These are phyloP conservation scores for Antechinus stuartii DNA, from an alignment of 2,113 vertebrate genomes.

Conservation along the genomic window DNA sequence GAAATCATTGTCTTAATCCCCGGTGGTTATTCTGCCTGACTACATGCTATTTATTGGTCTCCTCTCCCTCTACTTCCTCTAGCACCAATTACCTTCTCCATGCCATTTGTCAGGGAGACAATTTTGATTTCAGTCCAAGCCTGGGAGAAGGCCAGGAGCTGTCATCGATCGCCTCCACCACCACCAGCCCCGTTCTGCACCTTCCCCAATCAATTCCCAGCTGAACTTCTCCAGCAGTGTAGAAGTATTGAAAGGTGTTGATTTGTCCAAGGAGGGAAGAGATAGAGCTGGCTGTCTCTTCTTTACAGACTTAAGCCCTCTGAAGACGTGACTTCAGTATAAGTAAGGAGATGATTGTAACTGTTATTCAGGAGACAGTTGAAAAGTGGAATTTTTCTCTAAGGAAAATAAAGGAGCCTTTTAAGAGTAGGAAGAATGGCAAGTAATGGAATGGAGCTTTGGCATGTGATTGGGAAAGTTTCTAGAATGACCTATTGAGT, in stretches of 20 bases:
- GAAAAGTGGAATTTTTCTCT: background rate
- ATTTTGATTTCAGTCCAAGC: background rate
- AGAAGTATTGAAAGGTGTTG: background rate
- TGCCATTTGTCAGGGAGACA: rapidly evolving
- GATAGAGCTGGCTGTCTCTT: background rate
- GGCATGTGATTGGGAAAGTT: background rate
- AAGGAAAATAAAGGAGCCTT: background rate
- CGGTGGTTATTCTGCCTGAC: background rate
- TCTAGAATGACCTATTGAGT: background rate
- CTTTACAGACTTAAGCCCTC: background rate
- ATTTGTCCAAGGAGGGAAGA: background rate
- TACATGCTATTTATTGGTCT: rapidly evolving
- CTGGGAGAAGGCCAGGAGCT: background rate
- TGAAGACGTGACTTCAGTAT: background rate
- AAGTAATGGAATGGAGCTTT: background rate
- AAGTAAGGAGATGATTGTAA: rapidly evolving
- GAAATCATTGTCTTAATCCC: background rate
- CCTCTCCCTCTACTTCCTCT: background rate
- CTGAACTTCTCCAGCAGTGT: background rate
- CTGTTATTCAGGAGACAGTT: rapidly evolving
- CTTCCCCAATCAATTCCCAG: background rate
- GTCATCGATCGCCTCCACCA: background rate
- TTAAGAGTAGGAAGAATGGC: background rate
- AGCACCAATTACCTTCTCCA: background rate
- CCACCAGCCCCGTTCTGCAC: rapidly evolving